Conservation (phyloP, 2,797 vertebrate species). For the Gouania willdenowi region DNA sequence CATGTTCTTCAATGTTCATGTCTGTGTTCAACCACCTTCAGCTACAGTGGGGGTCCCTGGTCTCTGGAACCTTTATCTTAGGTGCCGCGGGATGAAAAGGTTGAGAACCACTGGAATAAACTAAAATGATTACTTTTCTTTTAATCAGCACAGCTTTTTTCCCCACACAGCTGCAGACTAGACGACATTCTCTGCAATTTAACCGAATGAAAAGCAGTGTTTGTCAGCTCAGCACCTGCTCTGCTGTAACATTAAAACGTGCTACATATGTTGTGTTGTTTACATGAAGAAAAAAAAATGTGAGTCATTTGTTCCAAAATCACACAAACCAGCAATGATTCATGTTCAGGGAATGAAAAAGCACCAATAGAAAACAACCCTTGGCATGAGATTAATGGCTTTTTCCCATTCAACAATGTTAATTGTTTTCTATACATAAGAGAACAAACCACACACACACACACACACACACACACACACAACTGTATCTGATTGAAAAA, state of each 20-base stretch:
- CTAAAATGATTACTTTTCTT: conserved; percentile 31
- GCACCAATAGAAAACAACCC: neutral
- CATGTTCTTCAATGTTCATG: too few species aligned
- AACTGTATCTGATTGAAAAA: too few species aligned
- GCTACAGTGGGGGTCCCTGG: too few species aligned
- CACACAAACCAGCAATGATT: neutral
- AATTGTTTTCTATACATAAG: too few species aligned
- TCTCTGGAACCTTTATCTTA: too few species aligned
- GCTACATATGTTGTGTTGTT: neutral
- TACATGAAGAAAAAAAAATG: conserved; percentile 11
- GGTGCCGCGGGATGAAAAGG: conserved; percentile 28
- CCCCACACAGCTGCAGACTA: conserved; percentile 1
- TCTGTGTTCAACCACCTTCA: too few species aligned
- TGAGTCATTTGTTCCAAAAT: conserved; percentile 6
- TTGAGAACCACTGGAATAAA: conserved; percentile 9
- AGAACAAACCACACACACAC: too few species aligned
- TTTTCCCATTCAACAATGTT: too few species aligned
- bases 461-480: too few species aligned
- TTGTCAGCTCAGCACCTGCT: conserved; percentile 6
- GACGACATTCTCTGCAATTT: conserved; percentile 13
- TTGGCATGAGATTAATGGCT: neutral
- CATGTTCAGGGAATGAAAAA: neutral
- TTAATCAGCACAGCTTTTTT: conserved; percentile 22
- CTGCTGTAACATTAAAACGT: conserved; percentile 3
- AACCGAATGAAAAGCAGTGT: conserved; percentile 9